Conservation (phyloP, 2,888 invertebrate genomes). For the Pandemis heparana region DNA sequence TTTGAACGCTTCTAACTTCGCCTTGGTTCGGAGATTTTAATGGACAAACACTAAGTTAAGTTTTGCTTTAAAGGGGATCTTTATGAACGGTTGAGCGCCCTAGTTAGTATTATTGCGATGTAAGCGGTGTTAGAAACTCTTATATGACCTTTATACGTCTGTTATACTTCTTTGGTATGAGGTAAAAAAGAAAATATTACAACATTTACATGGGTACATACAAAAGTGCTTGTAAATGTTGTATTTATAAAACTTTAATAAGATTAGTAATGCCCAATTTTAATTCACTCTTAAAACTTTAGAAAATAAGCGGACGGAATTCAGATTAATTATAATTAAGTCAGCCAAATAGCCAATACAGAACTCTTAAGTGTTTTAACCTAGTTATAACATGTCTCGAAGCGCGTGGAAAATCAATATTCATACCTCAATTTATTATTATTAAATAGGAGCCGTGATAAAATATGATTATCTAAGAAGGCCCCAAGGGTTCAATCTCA, state of each 20-base stretch:
- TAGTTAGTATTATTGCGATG: not conserved
- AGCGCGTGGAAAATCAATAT: slow-evolving; percentile 8
- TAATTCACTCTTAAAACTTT: not conserved
- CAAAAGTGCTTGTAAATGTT: too few relatives aligned
- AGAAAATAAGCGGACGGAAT: not conserved
- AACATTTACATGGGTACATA: too few relatives aligned
- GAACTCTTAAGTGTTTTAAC: not conserved
- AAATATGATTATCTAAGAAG: slow-evolving; percentile 66
- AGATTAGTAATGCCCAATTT: not conserved
- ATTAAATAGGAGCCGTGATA: slow-evolving; percentile 46
- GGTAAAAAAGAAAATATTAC: too few relatives aligned
- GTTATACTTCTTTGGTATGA: not conserved
- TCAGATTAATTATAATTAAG: not conserved
- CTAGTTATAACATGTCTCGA: not conserved
- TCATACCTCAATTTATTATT: slow-evolving; percentile 13
- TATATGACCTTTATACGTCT: not conserved
- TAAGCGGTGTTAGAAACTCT: not conserved
- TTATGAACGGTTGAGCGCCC: slow-evolving; percentile 6
- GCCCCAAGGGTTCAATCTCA: slow-evolving; percentile 81
- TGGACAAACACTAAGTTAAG: slow-evolving; percentile 16
- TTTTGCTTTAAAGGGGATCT: slow-evolving; percentile 1
- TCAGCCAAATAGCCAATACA: too few relatives aligned
- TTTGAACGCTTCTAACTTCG: slow-evolving; percentile 38
- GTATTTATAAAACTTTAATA: too few relatives aligned
- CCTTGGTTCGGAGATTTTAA: slow-evolving; percentile 19